Evolutionary conservation across 2,888 invertebrate genomes (phyloP), one percentile per base, ranked within the genome.

Genomic region (Orthosia incerta): DNA sequence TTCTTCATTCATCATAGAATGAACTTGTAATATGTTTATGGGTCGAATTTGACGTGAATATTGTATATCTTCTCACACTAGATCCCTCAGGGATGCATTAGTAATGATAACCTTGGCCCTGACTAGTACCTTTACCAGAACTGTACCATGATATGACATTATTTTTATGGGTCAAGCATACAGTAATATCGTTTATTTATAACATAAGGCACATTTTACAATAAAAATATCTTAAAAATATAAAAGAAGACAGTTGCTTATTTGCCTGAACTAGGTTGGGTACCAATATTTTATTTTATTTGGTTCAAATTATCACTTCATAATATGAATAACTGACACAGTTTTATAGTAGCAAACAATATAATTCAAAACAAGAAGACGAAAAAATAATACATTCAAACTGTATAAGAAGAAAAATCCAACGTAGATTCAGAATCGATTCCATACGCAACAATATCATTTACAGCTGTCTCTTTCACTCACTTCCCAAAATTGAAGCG

Each of bases 361-460:
- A 4, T 4, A 13, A 53, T 65, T 2, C 18, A 59, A 53, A 48
- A 48, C 39, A 66, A 48, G 18, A 31, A n/a, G 31, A 15, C 2
- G 9, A 26, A 51, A 57, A 26, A 51, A 57, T 39, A 53, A 31
- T 53, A 51, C 20, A 9, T 16, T 46, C 16, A 23, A 68, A 62
- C 31, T 23, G 48, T 26, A 0, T 12, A 71, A 53, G 56, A 70
- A 66, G 48, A 59, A 79, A 61, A 72, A 56, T 68, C 64, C 16
- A 57, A 59, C 62, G 74, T 62, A 56, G 62, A 78, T 78, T 76
- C 74, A 72, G 69, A 83, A 76, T 76, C 76, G 71, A 83, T 83
- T 72, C 65, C 55, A 64, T 15, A 65, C 51, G 76, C 72, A 72
- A 74, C 59, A 59, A 72, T 74, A 65, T 71, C 53, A 80, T 45